A percentile compares a stretch with the other conserved stretches of the same genome.
These are phyloP conservation scores for Ichneumon xanthorius DNA, from an alignment of 2,888 invertebrate genomes.

Conservation along the genomic window DNA sequence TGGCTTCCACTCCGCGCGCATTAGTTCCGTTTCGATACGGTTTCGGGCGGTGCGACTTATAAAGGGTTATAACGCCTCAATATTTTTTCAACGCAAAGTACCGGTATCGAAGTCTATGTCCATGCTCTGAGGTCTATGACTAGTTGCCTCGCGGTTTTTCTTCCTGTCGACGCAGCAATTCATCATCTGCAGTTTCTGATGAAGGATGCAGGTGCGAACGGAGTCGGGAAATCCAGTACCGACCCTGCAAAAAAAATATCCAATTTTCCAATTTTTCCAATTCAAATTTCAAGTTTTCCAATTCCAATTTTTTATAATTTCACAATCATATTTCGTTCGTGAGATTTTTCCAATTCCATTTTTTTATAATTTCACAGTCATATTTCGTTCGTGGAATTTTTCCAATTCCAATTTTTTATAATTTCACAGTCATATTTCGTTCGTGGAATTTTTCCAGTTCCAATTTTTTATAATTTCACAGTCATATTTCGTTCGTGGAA, in stretches of 20 bases:
- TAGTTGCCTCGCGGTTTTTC: slow-evolving; percentile 85
- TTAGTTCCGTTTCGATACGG: no score
- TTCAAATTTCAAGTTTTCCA: no score
- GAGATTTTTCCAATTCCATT: no score
- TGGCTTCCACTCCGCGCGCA: neutral
- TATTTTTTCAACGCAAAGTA: slow-evolving; percentile 62
- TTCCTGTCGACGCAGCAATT: slow-evolving; percentile 92
- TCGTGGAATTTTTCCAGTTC: no score
- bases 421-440: no score
- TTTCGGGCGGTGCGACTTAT: no score
- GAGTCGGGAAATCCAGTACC: slow-evolving; percentile 94
- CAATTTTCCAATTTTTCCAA: neutral
- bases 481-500: no score
- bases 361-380: no score
- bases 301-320: no score
- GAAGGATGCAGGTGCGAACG: slow-evolving; percentile 93
- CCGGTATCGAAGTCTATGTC: slow-evolving; percentile 80
- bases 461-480: neutral
- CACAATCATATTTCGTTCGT: no score
- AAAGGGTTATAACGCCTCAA: neutral
- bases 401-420: no score
- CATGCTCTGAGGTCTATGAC: slow-evolving; percentile 76
- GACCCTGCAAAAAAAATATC: slow-evolving; percentile 87
- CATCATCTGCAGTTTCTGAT: slow-evolving; percentile 97
- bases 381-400: no score